Evolutionary conservation across 2,797 vertebrate species (phyloP), one percentile per base, ranked within the genome.

Genomic region (Harpagifer antarcticus): DNA sequence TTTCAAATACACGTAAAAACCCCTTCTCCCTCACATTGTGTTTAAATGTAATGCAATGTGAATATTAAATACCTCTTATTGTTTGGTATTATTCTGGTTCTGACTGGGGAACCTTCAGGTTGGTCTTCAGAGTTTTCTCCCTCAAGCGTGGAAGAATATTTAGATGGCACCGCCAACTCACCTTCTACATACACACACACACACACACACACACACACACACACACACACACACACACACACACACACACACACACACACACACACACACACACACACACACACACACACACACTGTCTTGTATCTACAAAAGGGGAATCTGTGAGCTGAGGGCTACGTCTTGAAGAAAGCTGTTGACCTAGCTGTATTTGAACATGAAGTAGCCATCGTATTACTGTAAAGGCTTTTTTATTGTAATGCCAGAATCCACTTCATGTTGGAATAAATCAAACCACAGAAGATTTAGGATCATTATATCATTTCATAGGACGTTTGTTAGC

Each of bases 31-130:
- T 20, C 33, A 20, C 19, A 17, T 19, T 42, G 40, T 7, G 6
- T 12, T 11, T 12, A 23, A 5, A 27, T 9, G 20, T 19, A 7
- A 16, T 20, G 4, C 5, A 10, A 13, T 23, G 67, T n/a, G n/a
- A 23, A 1, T 3, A 43, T 7, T 4, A 59, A 13, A 2, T 74
- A 93, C 94, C 94, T 94, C 74, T 92, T 95, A 8, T 33, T 85
- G 52, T 88, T 70, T 3, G 69, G 82, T 9, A 52, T 54, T 11
- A 49, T 53, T 83, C 84, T 84, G 74, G 71, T 67, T 74, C 62
- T 87, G 81, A 80, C 66, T 19, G 53, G 62, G n/a, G 91, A 68
- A 5, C 31, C 9, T 27, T 5, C 79, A 17, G 76, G 67, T 67
- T 86, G 85, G 4, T 85, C 74, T 3, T 89, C 88, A 0, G 45